Base-by-base conservation (phyloP, 2,888 invertebrate genomes). In the Microctonus hyperodae region DNA sequence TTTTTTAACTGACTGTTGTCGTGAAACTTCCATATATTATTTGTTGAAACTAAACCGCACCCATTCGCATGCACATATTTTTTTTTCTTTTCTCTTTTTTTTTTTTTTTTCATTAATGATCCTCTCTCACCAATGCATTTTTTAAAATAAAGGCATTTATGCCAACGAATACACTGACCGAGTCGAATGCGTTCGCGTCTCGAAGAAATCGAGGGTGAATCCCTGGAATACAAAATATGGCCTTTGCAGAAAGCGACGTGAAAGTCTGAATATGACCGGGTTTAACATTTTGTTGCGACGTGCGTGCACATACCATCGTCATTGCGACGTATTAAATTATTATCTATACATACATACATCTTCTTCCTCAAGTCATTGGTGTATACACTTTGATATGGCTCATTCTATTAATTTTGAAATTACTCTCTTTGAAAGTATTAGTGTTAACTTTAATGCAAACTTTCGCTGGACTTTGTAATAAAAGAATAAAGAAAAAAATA, bases 151-250 rank as follows among this genome's bases (percentile, higher is more conserved):
- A n/a, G 44, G 16, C 5, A 44, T 44, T 44, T 44, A 44, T 44
- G 44, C 44, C 16, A n/a, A 16, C 16, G 16, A 44, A 44, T 44
- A 44, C 5, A 44, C 5, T 58, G 48, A 59, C 59, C 59, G 44
- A 65, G 35, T 35, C 44, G 62, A 65, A 72, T 37, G 40, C 31
- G 33, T 7, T 16, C 7, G 16, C 7, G 31, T 31, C 25, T 55
- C 68, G 75, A 74, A 74, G 75, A 78, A 78, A 76, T 75, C 77
- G 76, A 75, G 74, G 75, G 75, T 75, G 76, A 77, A 76, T 74
- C 75, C 69, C 60, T 70, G 72, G 79, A 79, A 79, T 79, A 79
- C 79, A 71, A 77, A 79, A 78, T n/a, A n/a, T 76, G 73, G 73
- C 73, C 67, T 44, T 72, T 73, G 69, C 78, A 78, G 79, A 79